Evolutionary conservation across 2,797 vertebrate genomes (phyloP), one percentile per base, ranked within the genome.

Genomic region (Cheirogaleus major): DNA sequence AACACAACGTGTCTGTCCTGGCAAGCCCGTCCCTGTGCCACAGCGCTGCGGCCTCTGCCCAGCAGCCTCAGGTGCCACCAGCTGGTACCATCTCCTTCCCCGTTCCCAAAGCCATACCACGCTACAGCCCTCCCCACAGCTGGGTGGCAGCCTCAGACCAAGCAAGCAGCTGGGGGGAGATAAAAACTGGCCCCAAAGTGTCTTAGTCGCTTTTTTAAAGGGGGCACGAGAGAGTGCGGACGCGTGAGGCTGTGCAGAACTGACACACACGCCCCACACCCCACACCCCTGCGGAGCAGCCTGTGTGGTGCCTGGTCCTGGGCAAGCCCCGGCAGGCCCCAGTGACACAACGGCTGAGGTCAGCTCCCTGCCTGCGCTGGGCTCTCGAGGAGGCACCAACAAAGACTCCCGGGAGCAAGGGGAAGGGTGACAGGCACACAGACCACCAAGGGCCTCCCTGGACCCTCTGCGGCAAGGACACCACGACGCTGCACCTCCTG

Each of bases 271-370:
- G 30, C 32, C 50, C 50, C 50, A 17, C 50, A 52, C 75, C 75
- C 22, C n/a, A n/a, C 22, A 0, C 23, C 23, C 7, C 76, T 15
- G 52, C 52, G 12, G 23, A 5, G 6, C 48, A 50, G 75, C 75
- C 20, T 43, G 27, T 48, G 22, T 10, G 23, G 75, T 93, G 98
- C 93, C 41, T 86, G 95, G 98, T 93, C 97, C 96, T 23, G 92
- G 98, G 91, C 98, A 96, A 98, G 98, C 97, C 97, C 97, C 67
- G 63, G 98, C 99, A 99, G 96, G 98, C 98, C 97, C 97, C 97
- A 94, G 94, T 90, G 95, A 96, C 96, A 92, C 95, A 96, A 70
- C 18, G 5, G 89, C 95, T n/a, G 85, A 78, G 97, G 95, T 93
- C 43, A 88, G 94, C 95, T 96, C 89, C 97, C 96, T 98, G 96